Conservation (phyloP, 2,113 vertebrate species). For the Sigmodon hispidus region DNA sequence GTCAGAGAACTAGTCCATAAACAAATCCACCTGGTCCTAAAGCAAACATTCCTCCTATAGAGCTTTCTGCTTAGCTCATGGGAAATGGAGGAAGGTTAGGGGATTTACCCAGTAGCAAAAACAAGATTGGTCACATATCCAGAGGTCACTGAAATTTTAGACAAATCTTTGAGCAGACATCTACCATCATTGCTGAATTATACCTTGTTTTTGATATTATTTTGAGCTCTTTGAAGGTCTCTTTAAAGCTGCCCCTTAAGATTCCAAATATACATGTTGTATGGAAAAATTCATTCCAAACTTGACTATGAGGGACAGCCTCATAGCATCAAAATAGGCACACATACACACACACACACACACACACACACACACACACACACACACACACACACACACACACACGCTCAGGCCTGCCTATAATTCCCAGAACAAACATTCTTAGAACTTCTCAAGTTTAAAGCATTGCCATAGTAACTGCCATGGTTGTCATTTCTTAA, state of each 20-base stretch:
- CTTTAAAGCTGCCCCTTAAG: neutral
- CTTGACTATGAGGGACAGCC: neutral
- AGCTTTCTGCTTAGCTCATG: neutral
- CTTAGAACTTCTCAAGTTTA: constrained; percentile 57
- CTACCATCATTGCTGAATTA: neutral
- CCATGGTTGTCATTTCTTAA: constrained; percentile 39
- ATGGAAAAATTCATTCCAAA: neutral
- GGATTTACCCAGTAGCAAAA: neutral
- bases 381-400: neutral
- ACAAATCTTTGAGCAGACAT: neutral
- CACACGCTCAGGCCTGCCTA: neutral
- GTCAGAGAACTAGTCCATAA: neutral
- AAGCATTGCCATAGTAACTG: constrained; percentile 57
- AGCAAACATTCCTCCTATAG: neutral
- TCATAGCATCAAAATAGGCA: neutral
- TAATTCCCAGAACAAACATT: constrained; percentile 14
- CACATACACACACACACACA: neutral
- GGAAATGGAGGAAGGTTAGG: neutral
- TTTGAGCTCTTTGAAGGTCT: neutral
- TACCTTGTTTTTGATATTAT: neutral
- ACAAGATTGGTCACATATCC: neutral
- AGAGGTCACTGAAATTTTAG: neutral
- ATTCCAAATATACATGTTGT: neutral
- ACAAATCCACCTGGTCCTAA: neutral
- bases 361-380: neutral